phyloP scores from a whole-genome alignment of 2,888 invertebrate genomes.

The Zaprionus obscuricornis region DNA sequence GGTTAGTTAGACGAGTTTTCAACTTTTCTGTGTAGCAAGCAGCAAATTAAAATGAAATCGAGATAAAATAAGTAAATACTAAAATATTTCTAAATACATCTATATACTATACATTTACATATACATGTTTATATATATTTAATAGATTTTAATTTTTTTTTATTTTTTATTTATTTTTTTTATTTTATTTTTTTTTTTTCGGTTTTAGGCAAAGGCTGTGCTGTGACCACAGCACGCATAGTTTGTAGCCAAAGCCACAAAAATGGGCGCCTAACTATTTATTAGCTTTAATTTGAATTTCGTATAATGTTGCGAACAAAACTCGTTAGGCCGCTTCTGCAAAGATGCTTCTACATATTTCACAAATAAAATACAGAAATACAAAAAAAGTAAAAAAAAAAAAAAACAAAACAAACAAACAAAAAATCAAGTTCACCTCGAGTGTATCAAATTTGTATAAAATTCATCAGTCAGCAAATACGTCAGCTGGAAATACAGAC shows the following conservation, averaged over 20 bases:
- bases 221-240: constrained; percentile 22
- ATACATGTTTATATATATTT: too few species aligned
- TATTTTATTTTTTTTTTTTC: constrained; percentile 13
- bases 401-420: constrained; percentile 39
- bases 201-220: constrained; percentile 46
- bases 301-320: constrained; percentile 62
- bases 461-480: constrained; percentile 74
- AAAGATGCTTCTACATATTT: constrained; percentile 70
- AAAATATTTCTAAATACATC: constrained; percentile 43
- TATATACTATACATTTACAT: too few species aligned
- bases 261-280: constrained; percentile 66
- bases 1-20: constrained; percentile 68
- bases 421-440: constrained; percentile 79
- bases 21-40: constrained; percentile 32
- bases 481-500: constrained; percentile 62
- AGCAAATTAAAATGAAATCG: constrained; percentile 53
- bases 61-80: constrained; percentile 48
- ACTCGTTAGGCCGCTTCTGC: constrained; percentile 64
- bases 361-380: constrained; percentile 31
- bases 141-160: too few species aligned
- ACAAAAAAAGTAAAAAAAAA: constrained; percentile 35
- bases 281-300: constrained; percentile 79
- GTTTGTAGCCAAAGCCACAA: constrained; percentile 27
- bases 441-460: constrained; percentile 73
- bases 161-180: not conserved